Base-by-base conservation (phyloP, 1,140 invertebrate species). In the Drosophila guanche region DNA sequence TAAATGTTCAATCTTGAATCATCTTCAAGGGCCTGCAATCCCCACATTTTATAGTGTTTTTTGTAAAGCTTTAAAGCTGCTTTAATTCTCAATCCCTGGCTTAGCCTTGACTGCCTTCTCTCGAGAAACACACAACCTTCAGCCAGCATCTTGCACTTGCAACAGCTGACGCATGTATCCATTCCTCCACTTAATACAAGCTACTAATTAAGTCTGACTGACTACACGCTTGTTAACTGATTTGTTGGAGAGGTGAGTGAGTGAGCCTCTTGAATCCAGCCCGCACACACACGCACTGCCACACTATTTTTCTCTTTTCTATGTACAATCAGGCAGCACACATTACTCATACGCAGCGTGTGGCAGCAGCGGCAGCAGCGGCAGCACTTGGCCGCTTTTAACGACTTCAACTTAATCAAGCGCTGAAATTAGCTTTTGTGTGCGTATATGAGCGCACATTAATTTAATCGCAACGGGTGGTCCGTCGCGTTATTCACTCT, bases 371-470 rank as follows among this genome's bases (percentile, higher is more conserved):
- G 16, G 16, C 16, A 20, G 33, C 33, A 12, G 25, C 6, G 25
- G 33, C 33, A 37, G 63, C 78, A 86, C 83, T 85, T 80, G 81
- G 81, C 51, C 73, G 61, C 48, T 74, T 85, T 88, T 85, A 86
- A 86, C 81, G 81, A 85, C 81, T 86, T 88, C 83, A 86, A 86
- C 81, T 86, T 85, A 85, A 85, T 85, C 81, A 86, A 86, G 77
- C 83, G 79, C 68, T 85, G 83, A 85, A 85, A 85, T 85, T 85
- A 85, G 81, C 83, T 88, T 88, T 81, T 86, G 83, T 85, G 81
- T 85, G 77, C 80, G 81, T 85, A 86, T 85, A 85, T 86, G 81
- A 88, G 81, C 68, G 81, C 65, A 81, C 81, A 85, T 85, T 86
- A 85, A 85, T 86, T 86, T 85, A 85, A 85, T 85, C 77, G 83